Base-by-base conservation (phyloP, 2,797 vertebrate species). In the Falco novaeseelandiae region DNA sequence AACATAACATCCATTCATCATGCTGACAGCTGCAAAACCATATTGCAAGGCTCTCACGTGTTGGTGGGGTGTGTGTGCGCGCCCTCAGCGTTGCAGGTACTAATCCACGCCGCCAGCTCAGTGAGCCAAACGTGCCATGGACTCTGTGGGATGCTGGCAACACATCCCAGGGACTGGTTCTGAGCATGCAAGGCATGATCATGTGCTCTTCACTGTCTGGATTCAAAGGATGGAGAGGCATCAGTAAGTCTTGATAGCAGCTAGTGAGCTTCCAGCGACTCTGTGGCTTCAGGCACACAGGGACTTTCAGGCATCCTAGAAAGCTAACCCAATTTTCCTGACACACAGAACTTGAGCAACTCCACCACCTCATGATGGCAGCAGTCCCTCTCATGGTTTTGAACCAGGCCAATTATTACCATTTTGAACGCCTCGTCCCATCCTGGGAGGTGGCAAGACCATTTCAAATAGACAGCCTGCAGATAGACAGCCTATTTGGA, bases 1-100 rank as follows among this genome's bases (percentile, higher is more conserved):
- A 93, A 90, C 85, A 85, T 51, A 97, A 79, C 72, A 70, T 71
- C 88, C 89, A 96, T 97, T 95, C 96, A 96, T 97, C 91, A 96
- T 38, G 44, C 63, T 94, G 97, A 97, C 97, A 97, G 96, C 95
- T 96, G 86, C 65, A 90, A 88, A 95, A 59, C 66, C 90, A 12
- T 3, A 62, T 67, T 91, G 92, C 65, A 74, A 83, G 89, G 63
- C 55, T 88, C 87, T 59, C 9, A 27, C 65, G 38, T 51, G 58
- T 11, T 38, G 46, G 49, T 8, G 23, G 69, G 8, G 36, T 22
- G 19, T 6, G 32, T 5, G 5, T 69, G 83, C 7, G 40, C 8
- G 27, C 79, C 78, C 62, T 65, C 58, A 84, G 42, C 65, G 34
- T 22, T 17, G 46, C 73, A 86, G 40, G 55, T 66, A 63, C 57